phyloP scores from a whole-genome alignment of 2,888 invertebrate species.

The Cantharis rustica region DNA sequence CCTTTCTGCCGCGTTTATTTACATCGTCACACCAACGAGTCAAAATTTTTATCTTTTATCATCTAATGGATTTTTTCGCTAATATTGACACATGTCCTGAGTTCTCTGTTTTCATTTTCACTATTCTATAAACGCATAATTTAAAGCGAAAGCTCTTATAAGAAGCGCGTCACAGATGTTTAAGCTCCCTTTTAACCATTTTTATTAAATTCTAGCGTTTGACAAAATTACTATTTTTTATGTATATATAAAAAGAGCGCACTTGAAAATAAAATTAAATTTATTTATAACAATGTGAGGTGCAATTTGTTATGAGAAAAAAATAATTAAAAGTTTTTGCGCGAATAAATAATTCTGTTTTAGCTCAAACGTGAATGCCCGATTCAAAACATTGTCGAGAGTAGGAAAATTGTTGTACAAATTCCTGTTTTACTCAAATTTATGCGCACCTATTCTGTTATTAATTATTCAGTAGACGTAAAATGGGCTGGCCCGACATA shows the following conservation, averaged over 20 bases:
- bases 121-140: constrained; percentile 10
- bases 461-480: constrained; percentile 5
- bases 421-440: constrained; percentile 10
- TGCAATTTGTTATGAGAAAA: background rate
- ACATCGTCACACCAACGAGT: constrained; percentile 11
- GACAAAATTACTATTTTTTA: background rate
- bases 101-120: constrained; percentile 17
- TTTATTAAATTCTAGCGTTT: background rate
- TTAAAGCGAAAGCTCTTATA: background rate
- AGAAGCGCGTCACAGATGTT: background rate
- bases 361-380: background rate
- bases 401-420: constrained; percentile 3
- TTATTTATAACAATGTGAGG: background rate
- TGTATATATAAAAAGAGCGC: background rate
- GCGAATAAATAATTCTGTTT: constrained; percentile 5
- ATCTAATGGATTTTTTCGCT: constrained; percentile 19
- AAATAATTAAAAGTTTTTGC: background rate
- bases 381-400: background rate
- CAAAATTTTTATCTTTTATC: constrained; percentile 21
- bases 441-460: constrained; percentile 5
- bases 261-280: background rate
- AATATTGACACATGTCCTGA: constrained; percentile 21
- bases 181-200: background rate
- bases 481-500: background rate
- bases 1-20: constrained; percentile 13